Base-by-base conservation (phyloP, 1,140 invertebrate species). In the Pristionchus pacificus region DNA sequence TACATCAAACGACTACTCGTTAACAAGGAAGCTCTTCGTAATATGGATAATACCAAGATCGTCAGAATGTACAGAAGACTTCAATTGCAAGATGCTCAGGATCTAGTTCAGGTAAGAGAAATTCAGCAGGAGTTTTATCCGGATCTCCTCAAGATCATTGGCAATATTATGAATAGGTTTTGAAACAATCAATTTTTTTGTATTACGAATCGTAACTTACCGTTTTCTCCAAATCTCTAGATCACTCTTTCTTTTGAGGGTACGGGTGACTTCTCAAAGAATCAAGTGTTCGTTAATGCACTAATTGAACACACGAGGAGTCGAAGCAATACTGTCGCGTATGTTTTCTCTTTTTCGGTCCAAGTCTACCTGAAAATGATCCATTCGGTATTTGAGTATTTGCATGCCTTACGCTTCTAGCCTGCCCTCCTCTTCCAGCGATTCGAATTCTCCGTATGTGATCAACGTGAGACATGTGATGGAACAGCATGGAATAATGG, bases 1-100 rank as follows among this genome's bases (percentile, higher is more conserved):
- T 78, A 79, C 62, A 58, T 78, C 27, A 79, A 74, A 59, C 80
- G 80, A 33, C 33, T 82, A 10, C 68, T 79, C 10, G 62, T 79
- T 29, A 80, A 80, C 31, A 81, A 79, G 63, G 71, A 72, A 49
- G 72, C 67, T 27, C 71, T 71, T 25, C 55, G 62, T 27, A 78
- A 63, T 13, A 75, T 78, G 77, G 77, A 78, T 55, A 72, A 79
- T n/a, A 79, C 70, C 0, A 78, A 78, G 60, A 64, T 78, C 25
- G 77, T 78, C 57, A 38, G 74, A 59, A 74, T 65, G 57, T 75
- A 55, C 19, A 75, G 65, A 65, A 68, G 38, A 60, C 49, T 75
- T 19, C 58, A 75, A 31, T 1, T 75, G 60, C 31, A 74, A 1
- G 71, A 74, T 64, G 71, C 72, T 2, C 63, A 74, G 59, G 72